These are phyloP conservation scores for Nibea coibor DNA, from an alignment of 2,113 vertebrate genomes.

Conservation along the genomic window DNA sequence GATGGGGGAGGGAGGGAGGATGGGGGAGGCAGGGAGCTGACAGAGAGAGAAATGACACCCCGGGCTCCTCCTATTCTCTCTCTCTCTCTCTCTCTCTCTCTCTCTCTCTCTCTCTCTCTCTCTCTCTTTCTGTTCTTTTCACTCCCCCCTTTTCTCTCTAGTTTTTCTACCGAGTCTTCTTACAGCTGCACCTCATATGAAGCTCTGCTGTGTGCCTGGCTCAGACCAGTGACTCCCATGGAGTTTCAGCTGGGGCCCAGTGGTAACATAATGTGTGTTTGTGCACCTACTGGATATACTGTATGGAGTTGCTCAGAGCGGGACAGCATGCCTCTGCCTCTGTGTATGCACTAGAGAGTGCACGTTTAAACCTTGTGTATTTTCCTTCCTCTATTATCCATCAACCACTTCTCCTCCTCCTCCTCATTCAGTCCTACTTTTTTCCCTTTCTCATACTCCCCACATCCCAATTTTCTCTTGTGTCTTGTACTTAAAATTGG, in stretches of 20 bases:
- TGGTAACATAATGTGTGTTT: constrained; percentile 30
- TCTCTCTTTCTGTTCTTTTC: constrained; percentile 26
- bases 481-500: constrained; percentile 25
- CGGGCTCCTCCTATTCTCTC: constrained; percentile 71
- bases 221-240: constrained; percentile 29
- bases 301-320: constrained; percentile 13
- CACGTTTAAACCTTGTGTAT: constrained; percentile 6
- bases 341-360: constrained; percentile 1
- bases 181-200: constrained; percentile 60
- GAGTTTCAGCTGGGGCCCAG: constrained; percentile 48
- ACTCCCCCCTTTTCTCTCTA: constrained; percentile 36
- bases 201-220: constrained; percentile 41
- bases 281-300: constrained; percentile 22
- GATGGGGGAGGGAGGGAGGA: constrained; percentile 53
- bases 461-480: constrained; percentile 17
- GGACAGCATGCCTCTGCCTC: neutral
- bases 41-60: constrained; percentile 82
- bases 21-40: constrained; percentile 73
- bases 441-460: neutral
- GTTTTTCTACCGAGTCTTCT: constrained; percentile 41
- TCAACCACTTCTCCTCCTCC: neutral
- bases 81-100: constrained; percentile 27
- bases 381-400: constrained; percentile 14
- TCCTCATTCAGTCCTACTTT: constrained; percentile 1
- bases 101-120: constrained; percentile 41